Conservation (phyloP, 1,140 invertebrate genomes). For the Drosophila cardini region DNA sequence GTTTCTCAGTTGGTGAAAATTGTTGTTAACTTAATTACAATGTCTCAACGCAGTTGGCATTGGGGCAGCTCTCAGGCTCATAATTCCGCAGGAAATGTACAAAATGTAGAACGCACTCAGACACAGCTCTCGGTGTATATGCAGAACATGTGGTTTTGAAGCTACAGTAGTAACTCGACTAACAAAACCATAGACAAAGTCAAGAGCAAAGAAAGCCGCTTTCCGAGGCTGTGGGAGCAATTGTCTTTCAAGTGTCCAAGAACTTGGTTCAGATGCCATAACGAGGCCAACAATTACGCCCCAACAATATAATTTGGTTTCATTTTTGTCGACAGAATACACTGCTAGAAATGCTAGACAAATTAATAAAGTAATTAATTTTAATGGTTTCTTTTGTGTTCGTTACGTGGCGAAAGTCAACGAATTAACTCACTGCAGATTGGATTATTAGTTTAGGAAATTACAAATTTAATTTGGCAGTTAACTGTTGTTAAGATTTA, state of each 20-base stretch:
- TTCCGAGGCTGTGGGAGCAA: conserved; percentile 72
- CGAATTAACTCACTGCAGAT: conserved; percentile 46
- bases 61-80: conserved; percentile 14
- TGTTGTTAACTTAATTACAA: conserved; percentile 30
- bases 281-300: conserved; percentile 78
- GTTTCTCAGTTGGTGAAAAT: conserved; percentile 7
- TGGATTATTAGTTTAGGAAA: conserved; percentile 68
- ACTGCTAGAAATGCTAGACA: conserved; percentile 58
- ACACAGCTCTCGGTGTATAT: conserved; percentile 25
- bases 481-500: conserved; percentile 20
- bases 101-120: conserved; percentile 50
- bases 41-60: conserved; percentile 23
- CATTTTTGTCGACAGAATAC: conserved; percentile 33
- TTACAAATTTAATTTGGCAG: conserved; percentile 59
- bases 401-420: conserved; percentile 54
- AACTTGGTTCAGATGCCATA: conserved; percentile 45
- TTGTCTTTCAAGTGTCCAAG: conserved; percentile 67
- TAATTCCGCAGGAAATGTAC: conserved; percentile 12
- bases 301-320: conserved; percentile 62
- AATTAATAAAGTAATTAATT: conserved; percentile 68
- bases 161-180: conserved; percentile 65
- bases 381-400: conserved; percentile 12
- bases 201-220: conserved; percentile 70
- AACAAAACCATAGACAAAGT: conserved; percentile 38
- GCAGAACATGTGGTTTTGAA: conserved; percentile 63